Evolutionary conservation across 2,113 vertebrate species (phyloP).

Genomic region (Raja brachyura): DNA sequence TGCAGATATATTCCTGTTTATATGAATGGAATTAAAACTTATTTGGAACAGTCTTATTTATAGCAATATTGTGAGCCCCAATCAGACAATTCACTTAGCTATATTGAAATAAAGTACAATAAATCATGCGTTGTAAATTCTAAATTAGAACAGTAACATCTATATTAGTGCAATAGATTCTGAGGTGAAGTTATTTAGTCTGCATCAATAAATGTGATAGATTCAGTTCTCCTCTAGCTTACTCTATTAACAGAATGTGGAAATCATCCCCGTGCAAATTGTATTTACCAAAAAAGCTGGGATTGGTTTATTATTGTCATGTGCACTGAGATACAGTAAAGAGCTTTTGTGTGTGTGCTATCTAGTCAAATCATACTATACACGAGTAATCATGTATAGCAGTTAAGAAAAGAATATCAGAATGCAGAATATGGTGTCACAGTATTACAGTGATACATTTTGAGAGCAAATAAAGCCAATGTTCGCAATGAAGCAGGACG

Average conservation of each 20-base stretch:
- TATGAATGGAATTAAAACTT: not conserved
- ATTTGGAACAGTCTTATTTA: slow-evolving; percentile 15
- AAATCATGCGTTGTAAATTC: not conserved
- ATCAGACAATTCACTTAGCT: not conserved
- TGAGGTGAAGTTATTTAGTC: not conserved
- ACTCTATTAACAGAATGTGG: not conserved
- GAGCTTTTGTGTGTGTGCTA: too few species aligned
- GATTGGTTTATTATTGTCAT: too few species aligned
- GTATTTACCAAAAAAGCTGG: too few species aligned
- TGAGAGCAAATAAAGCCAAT: too few species aligned
- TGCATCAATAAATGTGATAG: not conserved
- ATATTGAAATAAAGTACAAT: not conserved
- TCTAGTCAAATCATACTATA: too few species aligned
- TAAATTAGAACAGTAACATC: not conserved
- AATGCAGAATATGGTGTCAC: too few species aligned
- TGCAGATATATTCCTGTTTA: not conserved
- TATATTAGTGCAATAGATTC: not conserved
- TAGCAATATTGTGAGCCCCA: not conserved
- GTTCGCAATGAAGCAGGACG: too few species aligned
- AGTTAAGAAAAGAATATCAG: too few species aligned
- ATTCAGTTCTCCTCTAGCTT: not conserved
- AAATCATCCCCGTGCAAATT: not conserved
- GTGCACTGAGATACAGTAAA: too few species aligned
- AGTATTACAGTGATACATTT: too few species aligned
- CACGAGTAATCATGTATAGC: too few species aligned